Base-by-base conservation (phyloP, 2,888 invertebrate species). In the Perdita meconis region DNA sequence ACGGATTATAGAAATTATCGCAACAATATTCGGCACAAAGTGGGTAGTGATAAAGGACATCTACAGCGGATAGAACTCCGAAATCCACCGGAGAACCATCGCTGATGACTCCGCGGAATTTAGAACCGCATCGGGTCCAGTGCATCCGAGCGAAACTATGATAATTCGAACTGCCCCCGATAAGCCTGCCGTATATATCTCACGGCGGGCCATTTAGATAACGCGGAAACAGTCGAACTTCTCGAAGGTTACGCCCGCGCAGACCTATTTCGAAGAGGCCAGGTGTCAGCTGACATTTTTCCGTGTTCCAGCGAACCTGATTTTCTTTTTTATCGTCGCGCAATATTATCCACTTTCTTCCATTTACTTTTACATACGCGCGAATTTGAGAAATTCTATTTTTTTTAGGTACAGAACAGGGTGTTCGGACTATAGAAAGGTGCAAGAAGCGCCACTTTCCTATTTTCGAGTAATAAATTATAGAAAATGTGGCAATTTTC, bases 141-240 rank as follows among this genome's bases (percentile, higher is more conserved):
- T 2, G 50, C 22, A 66, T 2, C 6, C 57, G 44, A 38, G 34
- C 19, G 34, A 19, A 24, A 34, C 65, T 65, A 69, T 65, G 42
- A 53, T 60, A 44, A 72, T 68, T 55, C 40, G n/a, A 53, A 60
- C 16, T 13, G 6, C n/a, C 2, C n/a, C 5, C 3, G 51, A 68
- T 67, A 59, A 67, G 30, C 68, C 30, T 10, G 22, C 34, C 53
- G 16, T 34, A 10, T 71, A 40, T 6, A 60, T 38, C 38, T 44
- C 40, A 2, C 53, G 19, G 10, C 30, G 40, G 16, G 50, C 24
- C 70, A 51, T 70, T 73, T 70, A 70, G 63, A 57, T 63, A 71
- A 51, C 56, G 24, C 36, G 26, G n/a, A 56, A 42, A 13, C 12
- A 59, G 36, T 67, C 22, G 26, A 53, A 42, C 5, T 60, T 40